phyloP scores from a whole-genome alignment of 2,888 invertebrate genomes.

The Mactromeris polynyma region DNA sequence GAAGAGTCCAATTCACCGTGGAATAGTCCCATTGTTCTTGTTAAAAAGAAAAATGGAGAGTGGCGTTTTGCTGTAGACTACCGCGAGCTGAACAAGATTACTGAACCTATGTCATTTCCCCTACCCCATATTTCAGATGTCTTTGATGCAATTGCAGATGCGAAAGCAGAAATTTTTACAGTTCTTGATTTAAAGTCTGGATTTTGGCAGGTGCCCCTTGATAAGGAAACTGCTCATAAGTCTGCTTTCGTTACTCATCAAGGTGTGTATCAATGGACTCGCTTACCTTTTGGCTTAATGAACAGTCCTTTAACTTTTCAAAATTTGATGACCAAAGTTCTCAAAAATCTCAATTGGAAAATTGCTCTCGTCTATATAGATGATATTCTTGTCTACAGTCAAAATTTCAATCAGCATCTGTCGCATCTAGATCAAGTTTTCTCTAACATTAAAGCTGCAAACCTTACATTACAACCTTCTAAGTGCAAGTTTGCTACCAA shows the following conservation, averaged over 20 bases:
- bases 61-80: conserved; percentile 31
- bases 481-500: conserved; percentile 63
- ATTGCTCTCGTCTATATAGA: conserved; percentile 68
- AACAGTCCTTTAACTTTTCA: conserved; percentile 33
- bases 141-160: conserved; percentile 49
- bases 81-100: conserved; percentile 33
- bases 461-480: conserved; percentile 54
- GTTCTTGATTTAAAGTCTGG: conserved; percentile 34
- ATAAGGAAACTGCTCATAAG: conserved; percentile 41
- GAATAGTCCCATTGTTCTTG: conserved; percentile 27
- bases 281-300: conserved; percentile 53
- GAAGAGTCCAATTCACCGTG: conserved; percentile 27
- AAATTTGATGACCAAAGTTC: conserved; percentile 48
- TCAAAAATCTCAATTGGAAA: conserved; percentile 57
- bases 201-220: conserved; percentile 29
- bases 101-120: conserved; percentile 33
- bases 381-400: conserved; percentile 59
- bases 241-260: conserved; percentile 44
- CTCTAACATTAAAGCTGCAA: conserved; percentile 38
- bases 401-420: conserved; percentile 59
- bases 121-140: conserved; percentile 47
- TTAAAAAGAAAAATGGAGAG: conserved; percentile 24
- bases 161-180: conserved; percentile 43
- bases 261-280: conserved; percentile 47
- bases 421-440: conserved; percentile 52